Percentiles rank a stretch among this genome's conserved stretches.
These are phyloP conservation scores for Coccyzus lansbergi DNA, from an alignment of 2,797 vertebrate genomes.

Conservation along the genomic window DNA sequence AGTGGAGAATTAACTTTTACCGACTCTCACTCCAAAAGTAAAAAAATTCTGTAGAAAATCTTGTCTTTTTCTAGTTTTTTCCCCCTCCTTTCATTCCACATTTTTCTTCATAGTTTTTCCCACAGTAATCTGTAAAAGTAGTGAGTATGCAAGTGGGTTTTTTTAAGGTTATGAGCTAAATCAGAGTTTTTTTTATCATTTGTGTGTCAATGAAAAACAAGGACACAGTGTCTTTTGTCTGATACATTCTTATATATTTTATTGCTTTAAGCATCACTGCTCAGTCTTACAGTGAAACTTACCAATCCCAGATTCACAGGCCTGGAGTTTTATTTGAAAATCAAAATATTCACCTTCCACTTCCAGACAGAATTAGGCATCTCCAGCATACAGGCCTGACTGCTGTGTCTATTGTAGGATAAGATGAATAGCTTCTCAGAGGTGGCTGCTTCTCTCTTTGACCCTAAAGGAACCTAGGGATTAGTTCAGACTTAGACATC, in stretches of 20 bases:
- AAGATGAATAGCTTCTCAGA: background rate
- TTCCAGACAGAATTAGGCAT: background rate
- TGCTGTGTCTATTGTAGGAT: background rate
- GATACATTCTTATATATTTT: background rate
- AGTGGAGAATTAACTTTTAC: background rate
- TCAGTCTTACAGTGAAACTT: background rate
- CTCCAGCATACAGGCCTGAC: background rate
- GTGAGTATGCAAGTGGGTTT: background rate
- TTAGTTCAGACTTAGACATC: background rate
- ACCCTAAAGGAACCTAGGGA: background rate
- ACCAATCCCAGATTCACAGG: background rate
- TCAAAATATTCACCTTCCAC: background rate
- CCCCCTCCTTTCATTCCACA: background rate
- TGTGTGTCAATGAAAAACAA: background rate
- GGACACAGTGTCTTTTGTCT: background rate
- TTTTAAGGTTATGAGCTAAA: background rate
- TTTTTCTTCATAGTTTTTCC: background rate
- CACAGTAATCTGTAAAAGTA: background rate
- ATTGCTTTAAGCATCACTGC: background rate
- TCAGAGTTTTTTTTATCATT: background rate
- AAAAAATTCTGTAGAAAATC: background rate
- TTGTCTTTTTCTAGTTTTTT: background rate
- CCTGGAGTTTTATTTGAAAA: background rate
- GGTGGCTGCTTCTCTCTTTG: background rate
- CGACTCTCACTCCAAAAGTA: background rate